A percentile compares a stretch with the other conserved stretches of the same genome.
Conservation (phyloP, 2,113 vertebrate genomes). For the Odocoileus virginianus region DNA sequence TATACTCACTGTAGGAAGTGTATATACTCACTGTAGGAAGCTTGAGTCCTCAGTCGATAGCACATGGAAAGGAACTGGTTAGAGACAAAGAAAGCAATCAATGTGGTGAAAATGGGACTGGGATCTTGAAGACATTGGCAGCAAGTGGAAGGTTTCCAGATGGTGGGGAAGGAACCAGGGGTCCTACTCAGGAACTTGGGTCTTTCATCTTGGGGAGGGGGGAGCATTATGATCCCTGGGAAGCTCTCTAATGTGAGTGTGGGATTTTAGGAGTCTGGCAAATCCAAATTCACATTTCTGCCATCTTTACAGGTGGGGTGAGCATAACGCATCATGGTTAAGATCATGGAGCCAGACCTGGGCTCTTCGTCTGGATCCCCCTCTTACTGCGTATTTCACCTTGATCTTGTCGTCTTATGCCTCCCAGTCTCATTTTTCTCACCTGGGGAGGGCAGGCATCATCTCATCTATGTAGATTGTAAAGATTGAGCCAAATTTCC, state of each 20-base stretch:
- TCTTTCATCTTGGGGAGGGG: accelerated
- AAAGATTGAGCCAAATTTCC: not conserved
- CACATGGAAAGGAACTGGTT: not conserved
- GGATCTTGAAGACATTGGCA: not conserved
- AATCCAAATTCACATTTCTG: not conserved
- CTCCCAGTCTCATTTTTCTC: not conserved
- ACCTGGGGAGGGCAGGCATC: too few relatives aligned
- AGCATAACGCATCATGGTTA: accelerated
- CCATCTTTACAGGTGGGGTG: not conserved
- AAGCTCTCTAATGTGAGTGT: not conserved
- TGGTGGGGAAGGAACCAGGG: accelerated
- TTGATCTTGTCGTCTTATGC: not conserved
- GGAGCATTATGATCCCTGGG: accelerated
- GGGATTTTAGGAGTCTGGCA: not conserved
- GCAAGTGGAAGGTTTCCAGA: not conserved
- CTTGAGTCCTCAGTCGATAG: not conserved
- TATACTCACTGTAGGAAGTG: not conserved
- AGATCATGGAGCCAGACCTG: accelerated
- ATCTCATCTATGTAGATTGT: accelerated
- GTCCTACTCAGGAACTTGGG: not conserved
- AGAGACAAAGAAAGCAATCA: not conserved
- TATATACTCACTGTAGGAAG: not conserved
- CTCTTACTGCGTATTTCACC: accelerated
- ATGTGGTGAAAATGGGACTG: not conserved
- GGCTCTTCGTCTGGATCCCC: accelerated